Evolutionary conservation across 2,113 vertebrate genomes (phyloP), one percentile per base, ranked within the genome.

Genomic region (Chunga burmeisteri): DNA sequence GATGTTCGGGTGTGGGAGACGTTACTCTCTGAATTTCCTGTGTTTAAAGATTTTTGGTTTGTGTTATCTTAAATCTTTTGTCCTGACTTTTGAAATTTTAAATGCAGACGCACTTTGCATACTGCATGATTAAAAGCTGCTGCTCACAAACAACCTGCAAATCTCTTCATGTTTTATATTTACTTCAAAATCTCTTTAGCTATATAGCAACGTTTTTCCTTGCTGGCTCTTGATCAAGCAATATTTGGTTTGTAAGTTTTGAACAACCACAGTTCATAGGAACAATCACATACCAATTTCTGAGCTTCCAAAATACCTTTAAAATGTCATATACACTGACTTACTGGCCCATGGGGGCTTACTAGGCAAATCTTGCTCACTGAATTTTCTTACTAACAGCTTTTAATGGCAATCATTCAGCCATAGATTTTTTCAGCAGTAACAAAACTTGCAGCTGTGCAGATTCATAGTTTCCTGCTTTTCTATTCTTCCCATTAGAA

Each of bases 301-400:
- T 83, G 53, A 58, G 73, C 71, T 90, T 77, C 71, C 16, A 25
- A 83, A 94, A 92, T 68, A 50, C 68, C 67, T 90, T 91, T 93
- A 49, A 96, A 93, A 92, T 73, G 53, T 79, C 90, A 92, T 13
- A 36, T 79, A 13, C 94, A 88, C 49, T 89, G 81, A 92, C 87
- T 87, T 65, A 52, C 4, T 77, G 81, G 73, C 75, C 97, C 63
- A 19, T 50, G 59, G 61, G 83, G 62, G 18, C 50, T 96, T 97
- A 80, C 80, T 56, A 63, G 92, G 47, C 74, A 93, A 90, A 74
- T 85, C 68, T 84, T 81, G n/a, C 14, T 87, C 42, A 75, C 38
- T 30, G 32, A 50, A 38, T 73, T 73, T 44, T 88, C 75, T 71
- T 56, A 32, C 36, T 38, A 44, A n/a, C 34, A 40, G 20, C 52